Percentiles rank a stretch among this genome's conserved stretches.
Conservation (phyloP, 2,888 invertebrate species). For the Catotricha subobsoleta region DNA sequence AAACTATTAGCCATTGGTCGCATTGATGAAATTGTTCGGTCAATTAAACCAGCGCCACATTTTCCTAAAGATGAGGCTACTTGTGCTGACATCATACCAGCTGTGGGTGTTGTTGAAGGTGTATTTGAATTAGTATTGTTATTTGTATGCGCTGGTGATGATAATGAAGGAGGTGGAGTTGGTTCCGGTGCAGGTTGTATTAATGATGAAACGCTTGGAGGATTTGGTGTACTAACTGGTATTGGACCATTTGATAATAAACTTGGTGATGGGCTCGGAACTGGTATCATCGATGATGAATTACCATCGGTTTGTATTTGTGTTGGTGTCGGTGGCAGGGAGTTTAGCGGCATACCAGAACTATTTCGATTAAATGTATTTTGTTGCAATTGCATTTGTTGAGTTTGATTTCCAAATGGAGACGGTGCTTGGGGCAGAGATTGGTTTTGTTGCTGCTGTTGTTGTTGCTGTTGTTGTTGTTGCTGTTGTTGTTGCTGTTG, state of each 20-base stretch:
- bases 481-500: slow-evolving; percentile 16
- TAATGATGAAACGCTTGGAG: slow-evolving; percentile 39
- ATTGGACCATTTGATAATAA: slow-evolving; percentile 30
- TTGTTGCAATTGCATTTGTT: slow-evolving; percentile 23
- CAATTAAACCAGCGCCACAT: slow-evolving; percentile 22
- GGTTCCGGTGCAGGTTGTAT: slow-evolving; percentile 38
- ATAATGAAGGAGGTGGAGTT: slow-evolving; percentile 30
- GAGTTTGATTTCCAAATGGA: slow-evolving; percentile 38
- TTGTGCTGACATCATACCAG: slow-evolving; percentile 1
- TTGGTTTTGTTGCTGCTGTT: slow-evolving; percentile 23
- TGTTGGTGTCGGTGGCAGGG: slow-evolving; percentile 35
- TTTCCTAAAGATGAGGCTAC: slow-evolving; percentile 7
- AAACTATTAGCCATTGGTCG: slow-evolving; percentile 34
- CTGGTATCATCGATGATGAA: slow-evolving; percentile 9
- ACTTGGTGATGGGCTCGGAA: slow-evolving; percentile 31
- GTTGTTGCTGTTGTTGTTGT: slow-evolving; percentile 14
- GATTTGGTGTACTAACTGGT: slow-evolving; percentile 37
- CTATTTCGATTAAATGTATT: slow-evolving; percentile 19
- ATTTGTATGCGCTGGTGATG: slow-evolving; percentile 12
- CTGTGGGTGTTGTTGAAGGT: slow-evolving; percentile 16
- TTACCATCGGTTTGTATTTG: slow-evolving; percentile 3
- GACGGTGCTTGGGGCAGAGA: slow-evolving; percentile 33
- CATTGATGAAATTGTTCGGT: slow-evolving; percentile 32
- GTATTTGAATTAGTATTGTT: slow-evolving; percentile 19
- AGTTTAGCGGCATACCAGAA: slow-evolving; percentile 7